Evolutionary conservation across 2,888 invertebrate genomes (phyloP), one percentile per base, ranked within the genome.

Genomic region (Eustalomyia histrio): DNA sequence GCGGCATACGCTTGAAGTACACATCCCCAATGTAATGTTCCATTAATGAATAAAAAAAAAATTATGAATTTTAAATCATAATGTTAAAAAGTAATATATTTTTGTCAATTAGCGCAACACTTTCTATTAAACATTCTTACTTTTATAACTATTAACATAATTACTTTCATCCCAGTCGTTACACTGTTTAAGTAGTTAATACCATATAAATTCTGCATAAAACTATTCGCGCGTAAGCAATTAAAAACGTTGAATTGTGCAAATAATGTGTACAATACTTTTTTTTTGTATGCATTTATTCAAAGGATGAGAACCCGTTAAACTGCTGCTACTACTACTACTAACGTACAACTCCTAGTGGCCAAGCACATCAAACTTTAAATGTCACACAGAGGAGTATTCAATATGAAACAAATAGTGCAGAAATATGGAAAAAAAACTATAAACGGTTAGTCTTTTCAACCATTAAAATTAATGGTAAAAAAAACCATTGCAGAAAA

Each of bases 171-270:
- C 43, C 43, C 78, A 72, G 61, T 47, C 55, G 73, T 72, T 55
- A 55, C 65, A 72, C 72, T 79, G 72, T 79, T 52, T 24, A 17
- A 61, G 1, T 29, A 78, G 67, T 73, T 50, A 73, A 67, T 79
- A 67, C 72, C 72, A 72, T 68, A 68, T 55, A 67, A 73, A 60
- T 65, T 72, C 78, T 68, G 78, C 67, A 67, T 65, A 73, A 81
- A 84, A 75, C 83, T 80, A 80, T 79, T 83, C 83, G 80, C 79
- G 79, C 80, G 84, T 83, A 84, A 83, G 83, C 84, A 84, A 84
- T 84, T 84, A 83, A 84, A 83, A 80, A 83, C 80, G 79, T 75
- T 83, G 83, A 83, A 83, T 83, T 83, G 82, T 83, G 83, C 83
- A 83, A 82, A 83, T 83, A 80, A 83, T 82, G 76, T 78, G 74